A percentile compares a stretch with the other conserved stretches of the same genome.
These are phyloP conservation scores for Castor canadensis DNA, from an alignment of 2,113 vertebrate genomes.

Conservation along the genomic window DNA sequence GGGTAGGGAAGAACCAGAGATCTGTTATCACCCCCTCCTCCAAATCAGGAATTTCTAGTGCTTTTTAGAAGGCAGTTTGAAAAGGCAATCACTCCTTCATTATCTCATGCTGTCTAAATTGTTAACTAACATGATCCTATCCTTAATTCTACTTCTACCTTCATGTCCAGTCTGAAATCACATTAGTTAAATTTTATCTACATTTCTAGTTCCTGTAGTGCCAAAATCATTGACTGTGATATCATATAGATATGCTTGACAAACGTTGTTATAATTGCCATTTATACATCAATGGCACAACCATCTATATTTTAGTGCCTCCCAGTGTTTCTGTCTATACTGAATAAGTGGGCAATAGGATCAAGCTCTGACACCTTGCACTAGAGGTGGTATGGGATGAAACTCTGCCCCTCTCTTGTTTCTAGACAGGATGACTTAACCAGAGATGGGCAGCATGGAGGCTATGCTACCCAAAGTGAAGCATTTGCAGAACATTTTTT, in stretches of 20 bases:
- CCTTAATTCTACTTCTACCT: not conserved
- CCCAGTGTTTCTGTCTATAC: not conserved
- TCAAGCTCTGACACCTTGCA: not conserved
- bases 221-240: slow-evolving; percentile 32
- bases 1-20: not conserved
- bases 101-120: slow-evolving; percentile 31
- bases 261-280: not conserved
- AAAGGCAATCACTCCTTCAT: slow-evolving; percentile 25
- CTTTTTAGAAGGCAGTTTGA: not conserved
- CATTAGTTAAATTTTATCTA: slow-evolving; percentile 31
- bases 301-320: slow-evolving; percentile 17
- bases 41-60: not conserved
- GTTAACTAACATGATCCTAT: not conserved
- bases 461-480: not conserved
- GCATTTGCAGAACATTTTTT: slow-evolving; percentile 44
- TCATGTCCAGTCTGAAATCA: slow-evolving; percentile 15
- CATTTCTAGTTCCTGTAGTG: not conserved
- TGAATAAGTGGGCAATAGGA: not conserved
- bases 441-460: not conserved
- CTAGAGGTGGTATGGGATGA: not conserved
- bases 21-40: not conserved
- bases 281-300: slow-evolving; percentile 19
- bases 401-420: not conserved
- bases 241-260: not conserved
- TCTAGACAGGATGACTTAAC: slow-evolving; percentile 10